A percentile compares a stretch with the other conserved stretches of the same genome.
phyloP scores from a whole-genome alignment of 2,113 vertebrate species.

The Charadrius vociferus region DNA sequence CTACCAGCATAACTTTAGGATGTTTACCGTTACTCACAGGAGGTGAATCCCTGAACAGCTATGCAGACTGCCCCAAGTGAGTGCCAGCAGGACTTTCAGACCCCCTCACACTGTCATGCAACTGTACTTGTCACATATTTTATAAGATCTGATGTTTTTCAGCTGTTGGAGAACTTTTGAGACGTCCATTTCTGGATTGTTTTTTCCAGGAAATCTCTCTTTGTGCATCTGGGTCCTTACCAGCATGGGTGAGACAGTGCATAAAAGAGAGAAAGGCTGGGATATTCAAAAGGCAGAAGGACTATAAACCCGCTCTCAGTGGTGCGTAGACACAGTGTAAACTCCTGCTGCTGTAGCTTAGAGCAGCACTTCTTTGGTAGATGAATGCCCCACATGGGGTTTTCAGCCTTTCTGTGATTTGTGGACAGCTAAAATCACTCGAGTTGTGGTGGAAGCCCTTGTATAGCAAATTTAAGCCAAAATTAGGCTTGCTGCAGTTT shows the following conservation, averaged over 20 bases:
- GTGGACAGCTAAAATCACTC: neutral
- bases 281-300: neutral
- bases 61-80: constrained; percentile 27
- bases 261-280: neutral
- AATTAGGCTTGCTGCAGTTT: neutral
- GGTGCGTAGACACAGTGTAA: neutral
- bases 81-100: constrained; percentile 15
- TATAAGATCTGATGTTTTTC: constrained; percentile 15
- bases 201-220: neutral
- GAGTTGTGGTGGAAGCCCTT: neutral
- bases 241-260: neutral
- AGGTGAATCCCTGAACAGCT: constrained; percentile 59
- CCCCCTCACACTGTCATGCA: neutral
- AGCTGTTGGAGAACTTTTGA: neutral
- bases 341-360: neutral
- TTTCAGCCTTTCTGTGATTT: neutral
- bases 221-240: neutral
- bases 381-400: neutral
- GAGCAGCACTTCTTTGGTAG: neutral
- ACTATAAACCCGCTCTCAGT: neutral
- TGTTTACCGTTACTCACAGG: constrained; percentile 59
- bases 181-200: neutral
- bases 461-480: neutral
- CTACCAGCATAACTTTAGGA: neutral
- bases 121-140: neutral